Percentiles rank a stretch among this genome's conserved stretches.
phyloP scores from a whole-genome alignment of 2,888 invertebrate species.

The Phasia obesa region DNA sequence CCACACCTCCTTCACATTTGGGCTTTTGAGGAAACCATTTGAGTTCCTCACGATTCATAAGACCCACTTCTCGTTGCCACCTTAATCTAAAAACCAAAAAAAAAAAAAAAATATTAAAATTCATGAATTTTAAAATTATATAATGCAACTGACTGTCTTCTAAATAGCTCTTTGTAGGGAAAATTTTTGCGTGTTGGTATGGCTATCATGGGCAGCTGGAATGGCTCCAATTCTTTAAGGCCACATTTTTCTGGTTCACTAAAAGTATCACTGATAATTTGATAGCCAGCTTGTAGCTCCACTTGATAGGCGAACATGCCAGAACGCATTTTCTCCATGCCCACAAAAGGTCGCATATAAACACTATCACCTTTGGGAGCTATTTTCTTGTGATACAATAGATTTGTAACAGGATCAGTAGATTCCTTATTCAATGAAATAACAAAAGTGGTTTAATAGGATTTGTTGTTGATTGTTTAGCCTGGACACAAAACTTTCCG shows the following conservation, averaged over 20 bases:
- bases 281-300: conserved; percentile 85
- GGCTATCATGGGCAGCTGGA: conserved; percentile 84
- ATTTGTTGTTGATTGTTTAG: too few relatives aligned
- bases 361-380: conserved; percentile 84
- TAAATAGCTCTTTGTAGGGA: conserved; percentile 85
- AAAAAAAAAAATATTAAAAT: not conserved
- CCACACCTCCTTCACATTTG: conserved; percentile 83
- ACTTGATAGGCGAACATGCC: conserved; percentile 86
- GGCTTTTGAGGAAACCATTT: conserved; percentile 85
- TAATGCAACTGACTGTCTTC: conserved; percentile 75
- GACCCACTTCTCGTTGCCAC: conserved; percentile 85
- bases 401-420: conserved; percentile 83
- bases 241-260: conserved; percentile 86
- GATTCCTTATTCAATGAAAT: conserved; percentile 84
- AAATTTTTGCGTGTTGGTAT: conserved; percentile 84
- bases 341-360: conserved; percentile 84
- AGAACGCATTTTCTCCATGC: conserved; percentile 84
- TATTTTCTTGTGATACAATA: conserved; percentile 84
- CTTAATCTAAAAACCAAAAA: conserved; percentile 83
- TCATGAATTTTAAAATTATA: not conserved
- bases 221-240: conserved; percentile 85
- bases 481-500: too few relatives aligned
- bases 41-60: conserved; percentile 83
- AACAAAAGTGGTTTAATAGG: not conserved
- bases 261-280: conserved; percentile 85